These are phyloP conservation scores for Aphelenchoides bicaudatus DNA, from an alignment of 2,888 invertebrate species.

Conservation along the genomic window DNA sequence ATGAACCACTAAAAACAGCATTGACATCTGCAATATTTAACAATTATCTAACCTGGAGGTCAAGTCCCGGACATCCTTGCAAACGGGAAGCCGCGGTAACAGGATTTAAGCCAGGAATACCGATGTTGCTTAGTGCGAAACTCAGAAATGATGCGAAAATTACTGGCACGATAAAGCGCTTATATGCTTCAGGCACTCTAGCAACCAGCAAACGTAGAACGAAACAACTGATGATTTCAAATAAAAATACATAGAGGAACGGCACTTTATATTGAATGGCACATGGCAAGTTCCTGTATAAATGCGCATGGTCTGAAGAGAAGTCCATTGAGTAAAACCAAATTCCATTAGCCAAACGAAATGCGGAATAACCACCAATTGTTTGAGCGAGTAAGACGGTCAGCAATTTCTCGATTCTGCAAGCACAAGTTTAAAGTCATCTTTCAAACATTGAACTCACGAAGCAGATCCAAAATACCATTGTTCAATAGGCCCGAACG, in stretches of 20 bases:
- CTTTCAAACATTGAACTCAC: constrained; percentile 19
- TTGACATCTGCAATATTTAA: neutral
- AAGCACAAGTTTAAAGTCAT: constrained; percentile 16
- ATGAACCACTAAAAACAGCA: constrained; percentile 38
- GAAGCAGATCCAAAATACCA: constrained; percentile 31
- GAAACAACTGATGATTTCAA: constrained; percentile 44
- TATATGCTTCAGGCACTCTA: constrained; percentile 28
- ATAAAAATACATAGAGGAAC: constrained; percentile 20
- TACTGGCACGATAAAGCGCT: constrained; percentile 36
- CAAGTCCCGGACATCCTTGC: constrained; percentile 51
- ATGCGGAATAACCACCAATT: constrained; percentile 49
- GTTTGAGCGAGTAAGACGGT: constrained; percentile 42
- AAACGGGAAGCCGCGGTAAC: constrained; percentile 49
- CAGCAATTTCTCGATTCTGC: constrained; percentile 39
- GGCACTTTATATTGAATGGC: constrained; percentile 46
- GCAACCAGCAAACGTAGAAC: constrained; percentile 36
- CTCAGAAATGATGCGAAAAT: constrained; percentile 38
- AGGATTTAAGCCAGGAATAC: constrained; percentile 58
- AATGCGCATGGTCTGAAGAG: constrained; percentile 40
- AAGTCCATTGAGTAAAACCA: constrained; percentile 49
- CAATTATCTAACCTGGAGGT: constrained; percentile 25
- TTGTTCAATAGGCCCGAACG: constrained; percentile 44
- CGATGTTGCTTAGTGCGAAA: constrained; percentile 43
- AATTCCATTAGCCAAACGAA: constrained; percentile 41
- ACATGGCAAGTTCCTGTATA: constrained; percentile 39